Evolutionary conservation across 2,113 vertebrate genomes (phyloP), one percentile per base, ranked within the genome.

Genomic region (Oncorhynchus gorbuscha): DNA sequence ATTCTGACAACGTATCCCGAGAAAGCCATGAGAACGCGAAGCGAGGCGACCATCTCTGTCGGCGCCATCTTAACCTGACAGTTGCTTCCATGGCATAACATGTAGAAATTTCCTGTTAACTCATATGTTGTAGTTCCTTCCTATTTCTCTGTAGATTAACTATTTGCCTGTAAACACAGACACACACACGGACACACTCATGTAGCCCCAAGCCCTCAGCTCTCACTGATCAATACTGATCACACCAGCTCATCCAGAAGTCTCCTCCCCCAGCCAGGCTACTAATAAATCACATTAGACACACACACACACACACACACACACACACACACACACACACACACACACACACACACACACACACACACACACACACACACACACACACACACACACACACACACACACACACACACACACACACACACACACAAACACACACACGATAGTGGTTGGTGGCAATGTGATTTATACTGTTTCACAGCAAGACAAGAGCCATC

Each of bases 181-280:
- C 2, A 48, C 32, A 35, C 32, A 35, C 32, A 35, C 32, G 1
- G 5, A 35, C 32, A 35, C 73, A 80, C 66, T 1, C 32, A 35
- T 35, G 6, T 35, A 28, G 28, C 28, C 28, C 28, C 28, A 28
- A 35, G 32, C 84, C 80, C 0, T 22, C 8, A 81, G 85, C 76
- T 76, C 68, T 77, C 26, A 58, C 13, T 8, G 79, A 90, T 91
- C 88, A 82, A 88, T 90, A 83, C 26, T 2, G 79, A 81, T 83
- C 74, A 45, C 70, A 86, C 68, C 20, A 74, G 73, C 75, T 59
- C 11, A 39, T 3, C 65, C 79, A 68, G 28, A 81, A 13, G 1
- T 45, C 75, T 55, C 62, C 14, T n/a, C 78, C 75, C 66, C 14
- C 45, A 18, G 28, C 2, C n/a, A 3, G 18, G 76, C 68, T 1